Conservation (phyloP, 1,140 invertebrate species). For the Thereuonema tuberculata region DNA sequence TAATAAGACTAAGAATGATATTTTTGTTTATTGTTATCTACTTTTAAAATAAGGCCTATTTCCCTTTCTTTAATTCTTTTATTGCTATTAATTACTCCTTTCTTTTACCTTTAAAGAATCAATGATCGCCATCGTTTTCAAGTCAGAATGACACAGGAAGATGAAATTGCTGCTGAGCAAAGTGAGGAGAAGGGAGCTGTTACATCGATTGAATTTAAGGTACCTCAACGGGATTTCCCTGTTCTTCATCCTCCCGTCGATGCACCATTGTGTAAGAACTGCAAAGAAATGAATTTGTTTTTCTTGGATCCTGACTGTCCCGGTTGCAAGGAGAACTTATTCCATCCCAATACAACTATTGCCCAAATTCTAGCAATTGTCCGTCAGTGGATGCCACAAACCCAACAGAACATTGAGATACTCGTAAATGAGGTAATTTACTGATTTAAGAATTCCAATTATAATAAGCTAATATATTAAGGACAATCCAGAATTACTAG, state of each 20-base stretch:
- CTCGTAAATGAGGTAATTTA: slow-evolving; percentile 34
- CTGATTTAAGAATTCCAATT: background rate
- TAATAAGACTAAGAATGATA: too few species aligned
- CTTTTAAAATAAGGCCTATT: too few species aligned
- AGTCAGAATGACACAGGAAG: background rate
- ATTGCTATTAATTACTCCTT: too few species aligned
- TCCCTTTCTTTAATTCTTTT: too few species aligned
- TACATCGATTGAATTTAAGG: background rate
- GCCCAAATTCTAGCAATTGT: slow-evolving; percentile 39
- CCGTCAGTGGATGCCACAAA: slow-evolving; percentile 41
- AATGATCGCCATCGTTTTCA: too few species aligned
- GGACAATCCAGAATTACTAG: too few species aligned
- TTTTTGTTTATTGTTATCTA: too few species aligned
- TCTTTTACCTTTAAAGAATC: too few species aligned
- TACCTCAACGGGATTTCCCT: slow-evolving; percentile 16
- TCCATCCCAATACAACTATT: slow-evolving; percentile 31
- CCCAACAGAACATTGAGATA: slow-evolving; percentile 36
- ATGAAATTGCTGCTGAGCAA: background rate
- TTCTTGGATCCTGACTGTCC: slow-evolving; percentile 39
- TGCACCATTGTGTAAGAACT: slow-evolving; percentile 35
- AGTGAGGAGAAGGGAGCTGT: background rate
- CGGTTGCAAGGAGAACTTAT: slow-evolving; percentile 32
- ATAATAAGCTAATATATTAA: background rate
- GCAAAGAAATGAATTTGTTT: slow-evolving; percentile 33
- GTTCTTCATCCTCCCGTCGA: slow-evolving; percentile 36